Evolutionary conservation across 2,888 invertebrate genomes (phyloP).

Genomic region (Amiota mariae): DNA sequence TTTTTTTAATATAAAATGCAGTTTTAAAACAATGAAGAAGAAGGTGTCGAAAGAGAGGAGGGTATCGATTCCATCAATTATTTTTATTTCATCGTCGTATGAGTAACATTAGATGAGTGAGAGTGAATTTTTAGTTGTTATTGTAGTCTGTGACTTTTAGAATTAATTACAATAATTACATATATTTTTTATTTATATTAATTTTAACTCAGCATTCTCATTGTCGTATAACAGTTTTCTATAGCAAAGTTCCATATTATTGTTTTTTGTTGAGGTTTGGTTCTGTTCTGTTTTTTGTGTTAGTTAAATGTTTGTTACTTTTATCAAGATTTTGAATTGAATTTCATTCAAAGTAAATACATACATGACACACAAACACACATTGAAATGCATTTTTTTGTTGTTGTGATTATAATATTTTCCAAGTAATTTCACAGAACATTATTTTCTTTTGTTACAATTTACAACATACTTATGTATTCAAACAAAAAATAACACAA

Average conservation of each 20-base stretch:
- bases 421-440: background rate
- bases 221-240: background rate
- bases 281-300: constrained; percentile 46
- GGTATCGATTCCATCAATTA: no score
- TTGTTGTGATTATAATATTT: constrained; percentile 1
- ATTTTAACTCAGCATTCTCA: background rate
- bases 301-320: constrained; percentile 42
- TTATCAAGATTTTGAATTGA: background rate
- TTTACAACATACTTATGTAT: background rate
- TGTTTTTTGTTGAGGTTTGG: constrained; percentile 33
- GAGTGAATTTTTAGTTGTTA: background rate
- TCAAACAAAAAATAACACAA: background rate
- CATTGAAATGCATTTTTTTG: background rate
- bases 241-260: constrained; percentile 3
- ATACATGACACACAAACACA: no score
- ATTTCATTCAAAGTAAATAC: no score
- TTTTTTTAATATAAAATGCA: no score
- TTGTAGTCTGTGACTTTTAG: background rate
- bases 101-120: background rate
- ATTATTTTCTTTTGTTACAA: no score
- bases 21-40: no score
- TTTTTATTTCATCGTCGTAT: no score
- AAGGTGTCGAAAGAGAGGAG: no score
- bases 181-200: background rate
- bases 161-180: constrained; percentile 17